Percentiles rank a stretch among this genome's conserved stretches.
Evolutionary conservation across 2,113 vertebrate genomes (phyloP).

Genomic region (Thymallus thymallus): DNA sequence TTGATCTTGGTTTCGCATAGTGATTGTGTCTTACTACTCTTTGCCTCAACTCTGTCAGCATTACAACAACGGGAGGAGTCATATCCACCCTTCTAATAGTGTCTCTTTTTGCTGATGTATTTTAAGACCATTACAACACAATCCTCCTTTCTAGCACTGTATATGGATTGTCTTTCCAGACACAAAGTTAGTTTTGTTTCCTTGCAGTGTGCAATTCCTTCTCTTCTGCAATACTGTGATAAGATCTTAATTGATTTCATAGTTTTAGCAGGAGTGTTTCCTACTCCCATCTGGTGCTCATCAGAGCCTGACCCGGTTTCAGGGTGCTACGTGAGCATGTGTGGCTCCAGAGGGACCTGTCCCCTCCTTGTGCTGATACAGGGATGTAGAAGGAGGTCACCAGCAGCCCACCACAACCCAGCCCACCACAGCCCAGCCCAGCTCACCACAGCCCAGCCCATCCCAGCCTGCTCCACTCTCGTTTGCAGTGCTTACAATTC

Average conservation of each 20-base stretch:
- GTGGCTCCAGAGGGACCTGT: conserved; percentile 65
- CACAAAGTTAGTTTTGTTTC: conserved; percentile 7
- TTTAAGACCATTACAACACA: neutral
- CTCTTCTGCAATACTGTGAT: conserved; percentile 35
- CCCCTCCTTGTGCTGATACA: conserved; percentile 59
- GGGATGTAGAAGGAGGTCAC: conserved; percentile 62
- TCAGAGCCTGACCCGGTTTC: conserved; percentile 72
- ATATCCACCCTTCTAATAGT: neutral
- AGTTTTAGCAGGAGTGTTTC: conserved; percentile 52
- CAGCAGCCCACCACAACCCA: conserved; percentile 22
- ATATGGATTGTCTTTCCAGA: conserved; percentile 7
- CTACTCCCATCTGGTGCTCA: conserved; percentile 64
- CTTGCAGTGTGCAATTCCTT: conserved; percentile 10
- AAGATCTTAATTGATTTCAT: conserved; percentile 66
- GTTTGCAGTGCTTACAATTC: conserved; percentile 47
- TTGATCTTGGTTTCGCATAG: neutral
- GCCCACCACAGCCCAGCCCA: conserved; percentile 19
- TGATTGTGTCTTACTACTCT: neutral
- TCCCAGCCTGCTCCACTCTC: conserved; percentile 28
- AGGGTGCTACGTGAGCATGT: conserved; percentile 45
- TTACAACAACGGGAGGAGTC: conserved; percentile 9
- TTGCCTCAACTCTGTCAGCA: neutral
- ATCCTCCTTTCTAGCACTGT: neutral
- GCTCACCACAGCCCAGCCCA: conserved; percentile 25
- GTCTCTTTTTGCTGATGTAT: neutral